These are phyloP conservation scores for Cotesia typhae DNA, from an alignment of 1,140 invertebrate genomes.

Conservation along the genomic window DNA sequence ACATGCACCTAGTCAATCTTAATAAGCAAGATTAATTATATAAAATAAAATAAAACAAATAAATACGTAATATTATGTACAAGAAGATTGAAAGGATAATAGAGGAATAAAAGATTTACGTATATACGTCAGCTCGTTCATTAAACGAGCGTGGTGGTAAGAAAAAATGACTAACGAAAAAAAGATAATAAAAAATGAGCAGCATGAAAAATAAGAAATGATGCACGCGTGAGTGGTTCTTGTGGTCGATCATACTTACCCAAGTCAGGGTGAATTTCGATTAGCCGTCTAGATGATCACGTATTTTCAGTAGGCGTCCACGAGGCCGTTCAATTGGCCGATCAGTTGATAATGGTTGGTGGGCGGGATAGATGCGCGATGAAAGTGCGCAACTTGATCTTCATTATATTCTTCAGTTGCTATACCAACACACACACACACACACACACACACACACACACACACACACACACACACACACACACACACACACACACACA, in stretches of 20 bases:
- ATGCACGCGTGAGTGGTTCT: slow-evolving; percentile 29
- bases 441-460: too few relatives aligned
- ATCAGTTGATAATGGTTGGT: slow-evolving; percentile 63
- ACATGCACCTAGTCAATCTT: too few relatives aligned
- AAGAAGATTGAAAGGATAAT: slow-evolving; percentile 4
- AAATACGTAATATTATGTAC: slow-evolving; percentile 29
- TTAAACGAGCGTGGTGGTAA: slow-evolving; percentile 14
- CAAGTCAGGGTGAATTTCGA: slow-evolving; percentile 11
- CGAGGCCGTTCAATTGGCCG: slow-evolving; percentile 61
- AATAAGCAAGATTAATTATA: too few relatives aligned
- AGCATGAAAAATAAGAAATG: slow-evolving; percentile 21
- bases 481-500: too few relatives aligned
- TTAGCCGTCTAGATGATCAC: slow-evolving; percentile 1
- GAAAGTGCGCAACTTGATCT: slow-evolving; percentile 54
- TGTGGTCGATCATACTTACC: slow-evolving; percentile 31
- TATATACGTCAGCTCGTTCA: too few relatives aligned
- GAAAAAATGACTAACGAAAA: slow-evolving; percentile 25
- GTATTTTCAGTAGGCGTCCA: slow-evolving; percentile 54
- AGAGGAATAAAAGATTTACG: slow-evolving; percentile 6
- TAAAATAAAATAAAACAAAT: too few relatives aligned
- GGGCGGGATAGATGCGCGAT: slow-evolving; percentile 59
- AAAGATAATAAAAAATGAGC: slow-evolving; percentile 26
- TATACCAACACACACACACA: background rate
- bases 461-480: too few relatives aligned
- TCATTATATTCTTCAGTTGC: slow-evolving; percentile 33